Percentiles rank a stretch among this genome's conserved stretches.
Evolutionary conservation across 1,140 invertebrate species (phyloP).

Genomic region (Lerema accius): DNA sequence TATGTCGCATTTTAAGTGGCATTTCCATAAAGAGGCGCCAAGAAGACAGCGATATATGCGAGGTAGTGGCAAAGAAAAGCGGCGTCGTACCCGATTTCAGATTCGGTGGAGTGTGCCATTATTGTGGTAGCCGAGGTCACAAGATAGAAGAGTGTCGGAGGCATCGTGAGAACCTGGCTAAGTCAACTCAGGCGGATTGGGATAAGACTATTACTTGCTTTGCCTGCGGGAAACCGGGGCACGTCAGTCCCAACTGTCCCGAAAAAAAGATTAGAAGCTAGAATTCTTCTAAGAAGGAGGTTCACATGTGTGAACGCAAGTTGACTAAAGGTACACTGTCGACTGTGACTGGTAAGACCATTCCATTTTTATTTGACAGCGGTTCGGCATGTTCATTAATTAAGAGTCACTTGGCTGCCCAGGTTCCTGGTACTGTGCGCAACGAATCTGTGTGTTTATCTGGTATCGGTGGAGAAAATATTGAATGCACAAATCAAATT

Average conservation of each 20-base stretch:
- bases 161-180: slow-evolving; percentile 13
- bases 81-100: slow-evolving; percentile 21
- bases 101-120: slow-evolving; percentile 28
- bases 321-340: no score
- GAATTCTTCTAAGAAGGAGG: no score
- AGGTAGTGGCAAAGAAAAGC: slow-evolving; percentile 4
- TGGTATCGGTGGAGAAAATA: no score
- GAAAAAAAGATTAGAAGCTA: background rate
- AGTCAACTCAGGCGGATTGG: slow-evolving; percentile 1
- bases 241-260: background rate
- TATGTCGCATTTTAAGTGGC: slow-evolving; percentile 36
- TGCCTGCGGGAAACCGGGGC: background rate
- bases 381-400: no score
- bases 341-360: no score
- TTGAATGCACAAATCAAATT: no score
- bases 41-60: background rate
- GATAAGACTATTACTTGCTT: background rate
- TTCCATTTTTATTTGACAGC: no score
- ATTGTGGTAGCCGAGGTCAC: slow-evolving; percentile 29
- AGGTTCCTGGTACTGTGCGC: no score
- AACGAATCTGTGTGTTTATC: no score
- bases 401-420: no score
- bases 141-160: slow-evolving; percentile 37
- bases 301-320: no score
- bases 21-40: slow-evolving; percentile 30